These are phyloP conservation scores for Cettia cetti DNA, from an alignment of 2,113 vertebrate genomes.

Conservation along the genomic window DNA sequence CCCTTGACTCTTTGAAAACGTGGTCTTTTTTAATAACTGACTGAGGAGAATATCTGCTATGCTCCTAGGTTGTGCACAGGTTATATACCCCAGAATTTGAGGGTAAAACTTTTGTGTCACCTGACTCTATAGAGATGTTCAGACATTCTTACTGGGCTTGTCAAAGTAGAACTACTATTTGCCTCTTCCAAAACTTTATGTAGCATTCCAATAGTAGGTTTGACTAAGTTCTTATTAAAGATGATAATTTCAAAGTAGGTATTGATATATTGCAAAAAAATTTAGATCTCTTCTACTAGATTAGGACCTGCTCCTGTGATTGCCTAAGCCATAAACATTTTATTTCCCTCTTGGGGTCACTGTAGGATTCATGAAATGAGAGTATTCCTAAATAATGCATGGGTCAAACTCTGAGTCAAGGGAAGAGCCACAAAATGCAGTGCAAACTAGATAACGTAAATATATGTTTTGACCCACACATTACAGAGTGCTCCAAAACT, in stretches of 20 bases:
- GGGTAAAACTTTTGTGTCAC: not conserved
- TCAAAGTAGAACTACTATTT: not conserved
- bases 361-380: not conserved
- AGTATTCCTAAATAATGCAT: not conserved
- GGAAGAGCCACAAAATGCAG: not conserved
- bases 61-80: not conserved
- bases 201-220: not conserved
- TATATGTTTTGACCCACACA: fast-evolving
- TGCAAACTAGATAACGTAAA: not conserved
- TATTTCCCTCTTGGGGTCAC: not conserved
- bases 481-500: not conserved
- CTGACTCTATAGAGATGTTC: not conserved
- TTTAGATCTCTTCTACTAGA: not conserved
- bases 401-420: not conserved
- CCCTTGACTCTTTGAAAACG: not conserved
- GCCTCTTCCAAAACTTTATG: not conserved
- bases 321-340: not conserved
- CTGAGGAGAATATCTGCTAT: not conserved
- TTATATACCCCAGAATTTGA: not conserved
- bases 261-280: not conserved
- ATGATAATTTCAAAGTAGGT: not conserved
- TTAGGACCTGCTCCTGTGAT: not conserved
- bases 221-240: not conserved
- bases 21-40: not conserved
- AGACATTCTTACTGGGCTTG: not conserved